phyloP scores from a whole-genome alignment of 2,797 vertebrate species.

The Dicrostonyx torquatus region DNA sequence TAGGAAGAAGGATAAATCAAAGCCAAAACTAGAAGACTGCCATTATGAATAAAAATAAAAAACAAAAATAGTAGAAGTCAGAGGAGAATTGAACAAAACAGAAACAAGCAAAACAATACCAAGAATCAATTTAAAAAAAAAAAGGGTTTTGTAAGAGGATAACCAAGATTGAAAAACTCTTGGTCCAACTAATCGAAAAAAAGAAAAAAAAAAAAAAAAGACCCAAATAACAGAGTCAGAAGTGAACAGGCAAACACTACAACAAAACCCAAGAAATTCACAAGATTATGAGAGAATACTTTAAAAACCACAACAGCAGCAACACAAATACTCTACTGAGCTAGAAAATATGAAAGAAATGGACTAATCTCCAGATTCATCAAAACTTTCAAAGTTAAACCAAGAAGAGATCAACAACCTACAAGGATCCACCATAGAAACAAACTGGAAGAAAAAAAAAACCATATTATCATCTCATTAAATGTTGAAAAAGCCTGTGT shows the following conservation, averaged over 20 bases:
- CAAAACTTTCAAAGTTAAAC: neutral
- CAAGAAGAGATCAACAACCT: neutral
- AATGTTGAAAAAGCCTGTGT: too few species aligned
- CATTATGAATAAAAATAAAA: neutral
- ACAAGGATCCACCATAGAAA: neutral
- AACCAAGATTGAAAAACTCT: neutral
- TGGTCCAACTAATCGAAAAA: too few species aligned
- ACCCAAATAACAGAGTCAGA: too few species aligned
- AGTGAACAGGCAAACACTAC: neutral
- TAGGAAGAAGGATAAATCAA: neutral
- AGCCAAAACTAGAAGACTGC: neutral
- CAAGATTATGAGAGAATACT: neutral
- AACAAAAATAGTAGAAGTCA: neutral
- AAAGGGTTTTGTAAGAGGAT: neutral
- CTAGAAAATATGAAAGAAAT: neutral
- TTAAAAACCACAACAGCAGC: neutral
- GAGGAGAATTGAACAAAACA: neutral
- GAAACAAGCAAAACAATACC: neutral
- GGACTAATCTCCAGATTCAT: neutral
- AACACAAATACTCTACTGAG: neutral
- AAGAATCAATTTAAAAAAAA: neutral
- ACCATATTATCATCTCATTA: too few species aligned
- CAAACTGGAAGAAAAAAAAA: too few species aligned
- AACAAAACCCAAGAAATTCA: neutral
- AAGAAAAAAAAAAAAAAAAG: too few species aligned